phyloP scores from a whole-genome alignment of 1,140 invertebrate species.

The Ridgeia piscesae region DNA sequence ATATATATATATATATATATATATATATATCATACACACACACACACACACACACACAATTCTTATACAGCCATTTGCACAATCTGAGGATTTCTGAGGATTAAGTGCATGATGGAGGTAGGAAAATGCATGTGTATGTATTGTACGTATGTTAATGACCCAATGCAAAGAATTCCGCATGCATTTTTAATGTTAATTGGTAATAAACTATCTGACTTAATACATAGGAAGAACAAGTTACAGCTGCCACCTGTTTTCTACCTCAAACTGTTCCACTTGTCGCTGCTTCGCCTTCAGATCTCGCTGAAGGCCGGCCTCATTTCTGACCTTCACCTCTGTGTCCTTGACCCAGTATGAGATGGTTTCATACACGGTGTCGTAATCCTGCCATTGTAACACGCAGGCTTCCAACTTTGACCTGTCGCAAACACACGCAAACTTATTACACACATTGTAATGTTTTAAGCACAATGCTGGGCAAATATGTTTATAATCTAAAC shows the following conservation, averaged over 20 bases:
- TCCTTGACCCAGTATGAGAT: constrained; percentile 83
- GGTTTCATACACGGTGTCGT: constrained; percentile 75
- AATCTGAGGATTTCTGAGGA: no score
- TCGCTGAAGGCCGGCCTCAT: constrained; percentile 66
- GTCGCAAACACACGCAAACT: not conserved
- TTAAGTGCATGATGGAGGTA: no score
- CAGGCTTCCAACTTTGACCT: constrained; percentile 68
- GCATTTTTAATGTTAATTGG: no score
- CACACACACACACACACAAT: no score
- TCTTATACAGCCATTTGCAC: no score
- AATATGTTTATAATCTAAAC: not conserved
- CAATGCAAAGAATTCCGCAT: no score
- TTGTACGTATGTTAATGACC: no score
- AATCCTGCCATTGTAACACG: constrained; percentile 77
- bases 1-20: no score
- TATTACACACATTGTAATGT: not conserved
- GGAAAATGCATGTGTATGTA: no score
- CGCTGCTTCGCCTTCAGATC: constrained; percentile 70
- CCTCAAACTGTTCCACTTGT: constrained; percentile 66
- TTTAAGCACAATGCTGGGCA: not conserved
- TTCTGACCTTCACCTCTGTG: constrained; percentile 76
- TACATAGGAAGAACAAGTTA: not conserved
- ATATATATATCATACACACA: no score
- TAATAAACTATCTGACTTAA: no score
- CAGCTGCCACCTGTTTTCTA: constrained; percentile 28